These are phyloP conservation scores for Darwinula stevensoni DNA, from an alignment of 2,888 invertebrate species.

Conservation along the genomic window DNA sequence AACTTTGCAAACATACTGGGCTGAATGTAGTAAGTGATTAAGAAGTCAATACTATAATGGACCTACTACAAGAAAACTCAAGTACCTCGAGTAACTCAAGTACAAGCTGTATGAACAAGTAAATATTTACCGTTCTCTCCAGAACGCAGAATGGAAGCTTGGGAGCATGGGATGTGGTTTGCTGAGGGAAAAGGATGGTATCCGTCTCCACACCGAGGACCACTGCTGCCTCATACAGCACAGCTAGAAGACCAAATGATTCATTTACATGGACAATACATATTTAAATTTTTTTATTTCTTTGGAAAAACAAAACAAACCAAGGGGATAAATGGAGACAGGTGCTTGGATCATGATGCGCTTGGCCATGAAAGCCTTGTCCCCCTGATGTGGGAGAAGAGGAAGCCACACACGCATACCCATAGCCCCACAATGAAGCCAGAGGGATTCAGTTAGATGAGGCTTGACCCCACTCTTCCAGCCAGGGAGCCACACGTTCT, in stretches of 20 bases:
- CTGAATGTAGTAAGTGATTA: too few relatives aligned
- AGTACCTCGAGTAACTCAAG: too few relatives aligned
- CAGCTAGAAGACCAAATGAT: conserved; percentile 26
- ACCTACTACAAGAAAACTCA: too few relatives aligned
- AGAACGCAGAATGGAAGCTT: conserved; percentile 62
- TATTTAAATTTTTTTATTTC: neutral
- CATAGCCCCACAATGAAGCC: conserved; percentile 90
- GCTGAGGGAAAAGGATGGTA: conserved; percentile 53
- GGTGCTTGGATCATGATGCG: conserved; percentile 96
- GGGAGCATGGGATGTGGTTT: conserved; percentile 40
- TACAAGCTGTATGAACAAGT: too few relatives aligned
- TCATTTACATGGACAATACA: conserved; percentile 5
- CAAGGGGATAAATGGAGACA: conserved; percentile 74
- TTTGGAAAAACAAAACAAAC: conserved; percentile 21
- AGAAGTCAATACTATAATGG: too few relatives aligned
- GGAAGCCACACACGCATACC: conserved; percentile 96
- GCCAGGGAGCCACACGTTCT: conserved; percentile 50
- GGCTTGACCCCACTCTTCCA: conserved; percentile 18
- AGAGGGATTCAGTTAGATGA: conserved; percentile 78
- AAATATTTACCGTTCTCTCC: conserved; percentile 41
- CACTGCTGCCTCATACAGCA: conserved; percentile 86
- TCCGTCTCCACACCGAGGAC: conserved; percentile 82
- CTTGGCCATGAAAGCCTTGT: conserved; percentile 74
- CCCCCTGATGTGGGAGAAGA: conserved; percentile 46
- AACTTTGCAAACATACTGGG: too few relatives aligned